Base-by-base conservation (phyloP, 2,797 vertebrate species). In the Neosalanx taihuensis region DNA sequence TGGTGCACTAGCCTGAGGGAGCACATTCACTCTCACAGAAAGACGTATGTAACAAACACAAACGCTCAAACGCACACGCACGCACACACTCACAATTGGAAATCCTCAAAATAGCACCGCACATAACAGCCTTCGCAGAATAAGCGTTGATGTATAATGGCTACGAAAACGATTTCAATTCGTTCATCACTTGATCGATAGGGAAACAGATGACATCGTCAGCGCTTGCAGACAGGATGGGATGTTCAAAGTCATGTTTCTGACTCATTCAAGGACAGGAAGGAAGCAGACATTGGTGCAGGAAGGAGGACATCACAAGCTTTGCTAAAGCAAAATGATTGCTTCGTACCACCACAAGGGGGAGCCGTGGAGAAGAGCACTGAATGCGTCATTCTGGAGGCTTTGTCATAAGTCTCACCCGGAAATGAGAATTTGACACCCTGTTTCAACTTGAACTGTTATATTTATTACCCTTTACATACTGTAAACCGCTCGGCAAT, bases 201-300 rank as follows among this genome's bases (percentile, higher is more conserved):
- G 67, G 51, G 51, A 56, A 56, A 23, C 84, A 53, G 66, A 82
- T 92, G 89, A 92, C 84, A 87, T 89, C 86, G 90, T 87, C 88
- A 85, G 92, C 92, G 92, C 83, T 90, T 91, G 90, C 90, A n/a
- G 81, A 92, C 83, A 83, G 77, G 88, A 46, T 9, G 33, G 33
- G 33, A 41, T 9, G 37, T 41, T 41, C 37, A 46, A 46, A 46
- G 41, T 46, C 12, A 46, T 46, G 41, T 46, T 46, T 30, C 12
- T 51, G 59, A 53, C 26, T 18, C 5, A n/a, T n/a, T 33, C 53
- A n/a, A 51, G 2, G 15, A 2, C n/a, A 64, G 62, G 33, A 29
- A 20, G 35, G 64, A 49, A 20, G 58, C 35, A 13, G 7, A 46
- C 41, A 46, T 46, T 46, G 35, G 37, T 20, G 41, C 66, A 18